Base-by-base conservation (phyloP, 2,888 invertebrate genomes). In the Rhamphomyia laevipes region DNA sequence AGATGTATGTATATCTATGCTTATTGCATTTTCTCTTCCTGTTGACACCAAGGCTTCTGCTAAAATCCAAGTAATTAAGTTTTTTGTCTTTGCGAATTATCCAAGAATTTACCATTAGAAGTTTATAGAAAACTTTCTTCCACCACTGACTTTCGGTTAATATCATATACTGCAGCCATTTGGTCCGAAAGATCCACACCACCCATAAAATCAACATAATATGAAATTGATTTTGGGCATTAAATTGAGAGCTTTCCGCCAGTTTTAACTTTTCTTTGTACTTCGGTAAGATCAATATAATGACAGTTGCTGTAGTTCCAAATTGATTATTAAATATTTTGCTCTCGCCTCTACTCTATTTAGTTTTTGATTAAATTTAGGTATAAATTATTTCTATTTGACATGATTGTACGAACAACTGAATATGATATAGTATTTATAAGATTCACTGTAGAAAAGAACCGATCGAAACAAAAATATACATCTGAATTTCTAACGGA, bases 101-200 rank as follows among this genome's bases (percentile, higher is more conserved):
- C 43, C 47, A 51, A 13, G 49, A 27, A 46, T 52, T 53, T 27
- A 45, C 53, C 47, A 49, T 49, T 16, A 53, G 17, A 4, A 47
- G 35, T 21, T 47, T 51, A 47, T 48, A 53, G 40, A 56, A 53
- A 10, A 54, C 51, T 44, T 53, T 55, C 37, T 53, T 51, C 50
- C 49, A 52, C 53, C 50, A 56, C 33, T 11, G 51, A 51, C 33
- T 53, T 15, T 15, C 37, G 15, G 15, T 37, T 37, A 1, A 37
- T 15, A 37, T 37, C 37, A 15, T 37, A 37, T 4, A 37, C n/a
- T 15, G 37, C 37, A 37, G 37, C 9, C 7, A 37, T 37, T 37
- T 53, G 51, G 47, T 56, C 52, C 35, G 48, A 49, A 23, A 45
- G 46, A 47, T 55, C 50, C 33, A 55, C 53, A 41, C 49, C 51